These are phyloP conservation scores for Globodera ellingtonae DNA, from an alignment of 1,140 invertebrate species.

Conservation along the genomic window DNA sequence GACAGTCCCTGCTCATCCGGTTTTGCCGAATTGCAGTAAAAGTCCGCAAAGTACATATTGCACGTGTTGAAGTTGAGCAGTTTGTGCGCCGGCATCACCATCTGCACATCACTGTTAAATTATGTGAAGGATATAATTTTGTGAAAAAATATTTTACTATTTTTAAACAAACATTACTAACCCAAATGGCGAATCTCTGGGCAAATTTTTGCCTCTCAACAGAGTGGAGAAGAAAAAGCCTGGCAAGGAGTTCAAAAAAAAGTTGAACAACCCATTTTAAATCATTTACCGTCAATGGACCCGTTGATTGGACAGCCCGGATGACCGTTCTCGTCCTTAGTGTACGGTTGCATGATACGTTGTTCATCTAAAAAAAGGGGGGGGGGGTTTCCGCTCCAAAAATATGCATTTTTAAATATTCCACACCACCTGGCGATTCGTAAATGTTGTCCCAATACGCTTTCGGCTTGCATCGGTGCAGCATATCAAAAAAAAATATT, in stretches of 20 bases:
- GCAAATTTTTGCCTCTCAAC: not conserved
- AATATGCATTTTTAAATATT: not conserved
- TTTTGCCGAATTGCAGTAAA: conserved; percentile 45
- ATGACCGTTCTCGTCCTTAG: conserved; percentile 60
- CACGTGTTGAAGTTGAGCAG: conserved; percentile 34
- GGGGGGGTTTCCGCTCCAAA: not conserved
- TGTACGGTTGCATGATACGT: conserved; percentile 54
- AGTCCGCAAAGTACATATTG: conserved; percentile 47
- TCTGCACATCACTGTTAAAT: conserved; percentile 42
- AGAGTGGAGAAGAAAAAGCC: conserved; percentile 51
- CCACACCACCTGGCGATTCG: conserved; percentile 13
- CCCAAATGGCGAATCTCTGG: conserved; percentile 23
- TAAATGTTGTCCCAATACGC: conserved; percentile 57
- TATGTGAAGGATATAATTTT: not conserved
- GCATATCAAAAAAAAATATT: not conserved
- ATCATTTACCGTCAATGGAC: conserved; percentile 23
- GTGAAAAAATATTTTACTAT: conserved; percentile 2
- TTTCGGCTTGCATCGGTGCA: conserved; percentile 59
- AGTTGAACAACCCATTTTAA: not conserved
- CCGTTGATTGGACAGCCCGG: conserved; percentile 57
- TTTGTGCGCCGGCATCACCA: conserved; percentile 31
- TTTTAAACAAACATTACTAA: not conserved
- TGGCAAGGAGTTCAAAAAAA: not conserved
- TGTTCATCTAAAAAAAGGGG: conserved; percentile 5
- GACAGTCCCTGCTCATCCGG: not conserved